Evolutionary conservation across 2,888 invertebrate genomes (phyloP), one percentile per base, ranked within the genome.

Genomic region (Chloroclysta siterata): DNA sequence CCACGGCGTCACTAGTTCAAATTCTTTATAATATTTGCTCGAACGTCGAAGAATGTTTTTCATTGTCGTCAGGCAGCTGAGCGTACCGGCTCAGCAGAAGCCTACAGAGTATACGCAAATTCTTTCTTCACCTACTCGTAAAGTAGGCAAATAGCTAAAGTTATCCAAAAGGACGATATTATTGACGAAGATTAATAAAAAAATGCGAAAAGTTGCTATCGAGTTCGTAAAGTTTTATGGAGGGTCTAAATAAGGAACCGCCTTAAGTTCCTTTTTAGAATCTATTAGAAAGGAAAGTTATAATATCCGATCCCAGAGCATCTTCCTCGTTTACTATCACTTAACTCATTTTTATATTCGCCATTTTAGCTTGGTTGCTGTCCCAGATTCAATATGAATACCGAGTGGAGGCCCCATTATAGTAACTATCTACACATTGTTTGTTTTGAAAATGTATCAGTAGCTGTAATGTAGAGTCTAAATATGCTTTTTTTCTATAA

Each of bases 281-380:
- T 85, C 83, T 84, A 85, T 87, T 87, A 84, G 80, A 80, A 72
- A 76, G 68, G 66, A 77, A 86, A 86, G 83, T 87, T 87, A 82
- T 85, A 82, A 83, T 78, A 84, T 83, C 75, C 77, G 79, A 80
- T 80, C 76, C 77, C 77, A 71, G 73, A 75, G 73, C 72, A 76
- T 72, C 76, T 77, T 69, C 78, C 76, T 79, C 86, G 83, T 87
- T 88, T 88, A 88, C 85, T 87, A 88, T 88, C 88, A 87, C 88
- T 88, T 88, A 87, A 87, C 87, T 88, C 87, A 89, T 89, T 89
- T 89, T 89, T 88, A 89, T 88, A 84, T 78, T 79, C 80, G 80
- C 84, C 82, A 83, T 88, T 88, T 87, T 84, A 87, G 85, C 85
- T 84, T 83, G 81, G 80, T 81, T 76, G 80, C 79, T 83, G 85